phyloP scores from a whole-genome alignment of 1,140 invertebrate genomes.

The Cryptotermes secundus region DNA sequence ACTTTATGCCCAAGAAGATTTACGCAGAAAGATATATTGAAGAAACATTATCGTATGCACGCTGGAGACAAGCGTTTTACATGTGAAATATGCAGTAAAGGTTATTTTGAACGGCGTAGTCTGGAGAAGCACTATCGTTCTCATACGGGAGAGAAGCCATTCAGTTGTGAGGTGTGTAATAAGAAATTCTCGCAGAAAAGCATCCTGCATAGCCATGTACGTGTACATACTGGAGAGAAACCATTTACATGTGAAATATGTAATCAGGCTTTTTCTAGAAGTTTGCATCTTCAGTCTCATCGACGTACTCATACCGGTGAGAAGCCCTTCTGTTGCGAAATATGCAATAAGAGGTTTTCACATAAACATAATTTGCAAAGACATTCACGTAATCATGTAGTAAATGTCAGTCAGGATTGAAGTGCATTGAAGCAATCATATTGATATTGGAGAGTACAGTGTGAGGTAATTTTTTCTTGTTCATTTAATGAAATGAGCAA shows the following conservation, averaged over 20 bases:
- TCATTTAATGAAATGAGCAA: too few species aligned
- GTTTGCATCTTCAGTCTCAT: conserved; percentile 41
- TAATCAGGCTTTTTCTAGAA: conserved; percentile 48
- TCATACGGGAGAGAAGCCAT: conserved; percentile 45
- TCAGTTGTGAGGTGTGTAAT: conserved; percentile 52
- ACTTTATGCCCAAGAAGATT: conserved; percentile 53
- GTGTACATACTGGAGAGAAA: conserved; percentile 9
- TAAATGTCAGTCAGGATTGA: conserved; percentile 45
- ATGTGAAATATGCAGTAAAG: conserved; percentile 55
- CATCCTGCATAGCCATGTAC: neutral
- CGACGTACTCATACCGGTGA: conserved; percentile 9
- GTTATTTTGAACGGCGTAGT: conserved; percentile 38
- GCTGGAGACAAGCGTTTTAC: conserved; percentile 41
- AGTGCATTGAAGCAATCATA: conserved; percentile 26
- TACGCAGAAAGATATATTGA: conserved; percentile 20
- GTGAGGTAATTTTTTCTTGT: too few species aligned
- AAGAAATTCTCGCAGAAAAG: conserved; percentile 42
- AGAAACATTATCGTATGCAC: conserved; percentile 1
- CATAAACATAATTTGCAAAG: conserved; percentile 29
- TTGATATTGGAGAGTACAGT: too few species aligned
- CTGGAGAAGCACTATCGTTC: conserved; percentile 37
- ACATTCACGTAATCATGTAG: conserved; percentile 46
- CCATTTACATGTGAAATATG: conserved; percentile 53
- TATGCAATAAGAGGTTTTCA: conserved; percentile 1
- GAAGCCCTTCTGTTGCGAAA: neutral